phyloP scores from a whole-genome alignment of 2,797 vertebrate genomes.

The Sphenodon punctatus region DNA sequence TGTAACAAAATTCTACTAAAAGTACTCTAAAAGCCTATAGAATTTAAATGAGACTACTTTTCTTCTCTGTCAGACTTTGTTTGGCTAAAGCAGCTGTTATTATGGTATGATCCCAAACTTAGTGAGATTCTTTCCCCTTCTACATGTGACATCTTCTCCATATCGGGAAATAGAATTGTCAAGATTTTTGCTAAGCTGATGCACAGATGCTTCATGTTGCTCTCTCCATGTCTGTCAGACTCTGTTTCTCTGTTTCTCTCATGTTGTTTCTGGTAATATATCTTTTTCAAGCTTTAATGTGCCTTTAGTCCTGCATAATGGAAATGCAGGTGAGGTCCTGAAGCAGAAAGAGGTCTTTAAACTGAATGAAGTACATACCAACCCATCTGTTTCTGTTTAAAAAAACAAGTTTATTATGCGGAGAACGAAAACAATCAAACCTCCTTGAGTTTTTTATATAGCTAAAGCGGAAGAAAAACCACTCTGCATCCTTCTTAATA shows the following conservation, averaged over 20 bases:
- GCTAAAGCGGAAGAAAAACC: neutral
- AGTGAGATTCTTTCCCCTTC: neutral
- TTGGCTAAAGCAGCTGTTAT: neutral
- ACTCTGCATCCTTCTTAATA: conserved; percentile 19
- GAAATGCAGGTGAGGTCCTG: conserved; percentile 2
- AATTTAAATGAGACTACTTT: neutral
- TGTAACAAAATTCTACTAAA: neutral
- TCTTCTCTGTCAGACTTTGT: neutral
- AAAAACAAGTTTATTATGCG: conserved; percentile 23
- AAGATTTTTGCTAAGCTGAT: neutral
- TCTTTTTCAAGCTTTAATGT: neutral
- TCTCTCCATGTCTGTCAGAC: neutral
- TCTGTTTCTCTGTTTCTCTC: no score
- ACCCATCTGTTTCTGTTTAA: conserved; percentile 38
- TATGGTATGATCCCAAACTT: neutral
- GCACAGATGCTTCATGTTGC: neutral
- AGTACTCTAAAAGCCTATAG: neutral
- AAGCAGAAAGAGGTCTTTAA: conserved; percentile 23
- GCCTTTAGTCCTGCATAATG: neutral
- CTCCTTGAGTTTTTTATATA: conserved; percentile 13
- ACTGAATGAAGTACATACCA: conserved; percentile 9
- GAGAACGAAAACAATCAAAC: conserved; percentile 29
- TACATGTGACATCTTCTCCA: neutral
- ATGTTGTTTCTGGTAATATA: no score
- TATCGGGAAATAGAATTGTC: neutral